Percentiles rank a stretch among this genome's conserved stretches.
phyloP scores from a whole-genome alignment of 2,888 invertebrate species.

The Thymelicus acteon region DNA sequence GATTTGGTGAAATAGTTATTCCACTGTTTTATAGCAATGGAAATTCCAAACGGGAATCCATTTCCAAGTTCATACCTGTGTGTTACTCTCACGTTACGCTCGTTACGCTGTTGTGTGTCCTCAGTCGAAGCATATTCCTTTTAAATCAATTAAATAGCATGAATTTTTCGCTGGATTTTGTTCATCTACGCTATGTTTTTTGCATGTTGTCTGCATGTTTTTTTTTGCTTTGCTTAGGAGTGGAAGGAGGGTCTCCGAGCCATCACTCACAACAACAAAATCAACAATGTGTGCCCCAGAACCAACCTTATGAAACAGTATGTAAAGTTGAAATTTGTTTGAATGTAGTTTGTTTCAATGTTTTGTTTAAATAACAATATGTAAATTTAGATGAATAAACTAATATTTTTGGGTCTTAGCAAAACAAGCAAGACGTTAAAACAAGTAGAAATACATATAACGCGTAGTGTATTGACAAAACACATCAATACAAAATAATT shows the following conservation, averaged over 20 bases:
- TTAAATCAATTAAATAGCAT: not conserved
- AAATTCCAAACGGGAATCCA: too few species aligned
- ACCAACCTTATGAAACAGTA: slow-evolving; percentile 99
- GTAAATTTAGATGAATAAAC: not conserved
- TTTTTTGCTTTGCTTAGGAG: slow-evolving; percentile 85
- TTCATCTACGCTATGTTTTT: slow-evolving; percentile 20
- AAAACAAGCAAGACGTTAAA: too few species aligned
- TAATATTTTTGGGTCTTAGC: too few species aligned
- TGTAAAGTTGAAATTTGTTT: slow-evolving; percentile 75
- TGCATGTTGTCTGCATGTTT: slow-evolving; percentile 61
- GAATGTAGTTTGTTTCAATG: slow-evolving; percentile 6
- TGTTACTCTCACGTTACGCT: too few species aligned
- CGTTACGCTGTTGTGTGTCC: too few species aligned
- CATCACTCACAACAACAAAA: slow-evolving; percentile 98
- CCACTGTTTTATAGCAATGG: too few species aligned
- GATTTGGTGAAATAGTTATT: too few species aligned
- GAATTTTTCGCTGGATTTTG: not conserved
- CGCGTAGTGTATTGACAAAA: too few species aligned
- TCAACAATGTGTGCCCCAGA: slow-evolving; percentile 97
- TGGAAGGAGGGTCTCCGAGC: slow-evolving; percentile 96
- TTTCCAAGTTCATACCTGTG: too few species aligned
- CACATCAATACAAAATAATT: too few species aligned
- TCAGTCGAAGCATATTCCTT: too few species aligned
- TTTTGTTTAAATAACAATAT: not conserved
- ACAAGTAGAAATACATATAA: too few species aligned